Conservation (phyloP, 2,888 invertebrate genomes). For the Erynnis tages region DNA sequence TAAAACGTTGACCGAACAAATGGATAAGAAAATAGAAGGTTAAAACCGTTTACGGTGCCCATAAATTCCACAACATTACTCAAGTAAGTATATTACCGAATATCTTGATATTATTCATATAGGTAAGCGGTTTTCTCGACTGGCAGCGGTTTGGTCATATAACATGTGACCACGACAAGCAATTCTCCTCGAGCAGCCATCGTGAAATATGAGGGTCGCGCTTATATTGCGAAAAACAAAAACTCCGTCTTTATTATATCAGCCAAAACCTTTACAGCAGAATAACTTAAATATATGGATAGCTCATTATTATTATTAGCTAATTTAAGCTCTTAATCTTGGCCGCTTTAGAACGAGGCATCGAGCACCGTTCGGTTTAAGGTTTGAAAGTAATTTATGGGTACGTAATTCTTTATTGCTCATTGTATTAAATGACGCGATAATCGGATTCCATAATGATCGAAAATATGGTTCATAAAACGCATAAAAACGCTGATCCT, state of each 20-base stretch:
- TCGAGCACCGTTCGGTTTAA: conserved; percentile 33
- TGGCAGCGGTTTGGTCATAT: conserved; percentile 38
- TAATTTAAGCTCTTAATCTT: conserved; percentile 57
- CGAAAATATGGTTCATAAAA: conserved; percentile 51
- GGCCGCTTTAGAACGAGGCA: conserved; percentile 49
- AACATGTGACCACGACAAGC: conserved; percentile 48
- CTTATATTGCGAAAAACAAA: conserved; percentile 54
- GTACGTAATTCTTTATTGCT: conserved; percentile 56
- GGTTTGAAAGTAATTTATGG: conserved; percentile 61
- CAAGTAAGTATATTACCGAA: conserved; percentile 24
- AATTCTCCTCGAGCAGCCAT: conserved; percentile 57
- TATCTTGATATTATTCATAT: conserved; percentile 30
- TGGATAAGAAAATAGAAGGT: conserved; percentile 5
- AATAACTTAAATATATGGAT: conserved; percentile 39
- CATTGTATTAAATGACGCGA: conserved; percentile 50
- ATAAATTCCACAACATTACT: conserved; percentile 22
- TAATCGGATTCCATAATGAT: conserved; percentile 54
- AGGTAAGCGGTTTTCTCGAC: conserved; percentile 31
- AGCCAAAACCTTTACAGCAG: conserved; percentile 44
- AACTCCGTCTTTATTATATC: conserved; percentile 49
- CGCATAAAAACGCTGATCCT: conserved; percentile 52
- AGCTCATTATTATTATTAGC: conserved; percentile 42
- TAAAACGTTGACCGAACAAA: neutral
- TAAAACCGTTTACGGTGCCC: conserved; percentile 22
- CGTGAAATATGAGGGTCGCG: conserved; percentile 68